A percentile compares a stretch with the other conserved stretches of the same genome.
Evolutionary conservation across 2,797 vertebrate species (phyloP).

Genomic region (Rhincodon typus): DNA sequence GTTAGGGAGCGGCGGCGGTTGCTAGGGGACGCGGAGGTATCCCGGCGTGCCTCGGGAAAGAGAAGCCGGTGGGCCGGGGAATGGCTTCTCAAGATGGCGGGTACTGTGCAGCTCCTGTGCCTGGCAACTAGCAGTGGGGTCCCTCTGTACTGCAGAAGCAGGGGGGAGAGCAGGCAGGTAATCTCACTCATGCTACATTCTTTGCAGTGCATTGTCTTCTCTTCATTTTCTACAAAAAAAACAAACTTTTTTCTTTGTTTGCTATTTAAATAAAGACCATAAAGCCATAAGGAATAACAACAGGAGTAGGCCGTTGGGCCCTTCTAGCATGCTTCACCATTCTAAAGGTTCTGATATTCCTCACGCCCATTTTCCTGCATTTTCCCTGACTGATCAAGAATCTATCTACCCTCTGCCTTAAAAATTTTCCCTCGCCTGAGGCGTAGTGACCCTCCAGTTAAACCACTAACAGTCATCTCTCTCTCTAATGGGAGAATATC

Average conservation of each 20-base stretch:
- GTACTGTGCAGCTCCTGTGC: constrained; percentile 70
- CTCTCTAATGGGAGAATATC: too few relatives aligned
- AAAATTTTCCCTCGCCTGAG: too few relatives aligned
- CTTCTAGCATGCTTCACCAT: too few relatives aligned
- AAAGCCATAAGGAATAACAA: too few relatives aligned
- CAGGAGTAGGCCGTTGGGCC: too few relatives aligned
- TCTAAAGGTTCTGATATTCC: too few relatives aligned
- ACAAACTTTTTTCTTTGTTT: neutral
- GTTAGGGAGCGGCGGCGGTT: neutral
- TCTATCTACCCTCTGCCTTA: too few relatives aligned
- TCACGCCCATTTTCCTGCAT: too few relatives aligned
- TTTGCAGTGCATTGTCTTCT: neutral
- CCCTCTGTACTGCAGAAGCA: constrained; percentile 70
- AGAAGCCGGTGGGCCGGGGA: constrained; percentile 32
- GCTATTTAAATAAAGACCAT: neutral
- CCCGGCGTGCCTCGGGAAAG: constrained; percentile 38
- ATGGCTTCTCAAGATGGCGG: constrained; percentile 45
- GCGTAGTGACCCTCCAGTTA: too few relatives aligned
- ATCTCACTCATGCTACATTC: neutral
- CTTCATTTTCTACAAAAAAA: neutral
- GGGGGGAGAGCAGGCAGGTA: constrained; percentile 50
- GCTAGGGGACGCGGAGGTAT: neutral
- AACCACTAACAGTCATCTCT: too few relatives aligned
- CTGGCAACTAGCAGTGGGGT: constrained; percentile 80
- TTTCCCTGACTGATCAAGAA: too few relatives aligned